Evolutionary conservation across 2,113 vertebrate genomes (phyloP).

Genomic region (Antechinus stuartii): DNA sequence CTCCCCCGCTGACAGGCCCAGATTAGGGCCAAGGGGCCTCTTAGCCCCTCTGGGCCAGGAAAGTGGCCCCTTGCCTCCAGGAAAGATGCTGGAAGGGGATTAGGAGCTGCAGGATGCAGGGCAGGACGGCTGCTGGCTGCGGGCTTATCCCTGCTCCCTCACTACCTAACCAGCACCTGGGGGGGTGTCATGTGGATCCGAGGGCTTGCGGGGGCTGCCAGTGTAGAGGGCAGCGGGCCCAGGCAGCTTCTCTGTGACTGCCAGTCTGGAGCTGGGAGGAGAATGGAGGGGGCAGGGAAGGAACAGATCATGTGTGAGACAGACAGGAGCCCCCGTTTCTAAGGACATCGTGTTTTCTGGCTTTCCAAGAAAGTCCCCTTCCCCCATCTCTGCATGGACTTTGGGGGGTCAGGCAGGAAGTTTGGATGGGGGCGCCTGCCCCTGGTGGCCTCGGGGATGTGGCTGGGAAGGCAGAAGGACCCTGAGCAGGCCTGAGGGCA

Average conservation of each 20-base stretch:
- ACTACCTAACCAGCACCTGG: not conserved
- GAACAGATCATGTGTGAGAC: too few species aligned
- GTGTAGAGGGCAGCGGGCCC: too few species aligned
- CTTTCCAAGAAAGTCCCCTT: too few species aligned
- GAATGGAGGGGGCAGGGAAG: too few species aligned
- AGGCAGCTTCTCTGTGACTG: not conserved
- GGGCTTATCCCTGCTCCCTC: not conserved
- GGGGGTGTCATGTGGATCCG: too few species aligned
- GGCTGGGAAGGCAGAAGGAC: not conserved
- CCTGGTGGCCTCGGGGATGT: not conserved
- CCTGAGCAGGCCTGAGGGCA: too few species aligned
- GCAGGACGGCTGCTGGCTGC: not conserved
- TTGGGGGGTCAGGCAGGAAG: not conserved
- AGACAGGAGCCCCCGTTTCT: too few species aligned
- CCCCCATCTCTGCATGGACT: too few species aligned
- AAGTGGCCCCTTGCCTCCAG: not conserved
- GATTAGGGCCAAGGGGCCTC: not conserved
- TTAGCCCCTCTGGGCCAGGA: too few species aligned
- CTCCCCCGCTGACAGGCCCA: not conserved
- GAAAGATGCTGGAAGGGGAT: not conserved
- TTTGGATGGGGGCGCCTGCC: not conserved
- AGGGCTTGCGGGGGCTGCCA: too few species aligned
- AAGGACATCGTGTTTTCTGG: not conserved
- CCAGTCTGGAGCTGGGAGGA: too few species aligned
- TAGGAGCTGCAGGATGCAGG: not conserved